Percentiles rank a stretch among this genome's conserved stretches.
Conservation (phyloP, 2,797 vertebrate genomes). For the Prunella strophiata region DNA sequence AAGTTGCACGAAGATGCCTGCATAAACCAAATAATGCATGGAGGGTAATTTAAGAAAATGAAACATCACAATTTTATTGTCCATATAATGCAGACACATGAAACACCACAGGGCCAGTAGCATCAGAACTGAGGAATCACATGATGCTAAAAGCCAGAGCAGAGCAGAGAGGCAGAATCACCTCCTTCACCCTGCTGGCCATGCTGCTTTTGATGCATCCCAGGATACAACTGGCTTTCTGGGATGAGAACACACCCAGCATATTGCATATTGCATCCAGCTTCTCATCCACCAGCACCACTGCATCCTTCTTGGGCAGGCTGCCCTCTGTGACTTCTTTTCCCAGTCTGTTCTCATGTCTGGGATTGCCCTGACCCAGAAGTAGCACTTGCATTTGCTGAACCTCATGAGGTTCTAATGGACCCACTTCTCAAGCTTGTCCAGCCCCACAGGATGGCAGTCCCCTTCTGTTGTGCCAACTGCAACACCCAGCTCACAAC, state of each 20-base stretch:
- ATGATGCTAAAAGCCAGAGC: background rate
- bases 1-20: background rate
- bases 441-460: background rate
- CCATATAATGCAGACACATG: background rate
- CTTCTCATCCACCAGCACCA: background rate
- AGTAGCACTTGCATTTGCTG: background rate
- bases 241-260: background rate
- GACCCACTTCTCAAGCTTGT: background rate
- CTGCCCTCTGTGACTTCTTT: background rate
- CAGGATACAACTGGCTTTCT: background rate
- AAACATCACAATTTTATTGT: background rate
- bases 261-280: no score
- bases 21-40: background rate
- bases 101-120: background rate
- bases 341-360: background rate
- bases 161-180: background rate
- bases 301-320: background rate
- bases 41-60: background rate
- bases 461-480: background rate
- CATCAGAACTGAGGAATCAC: background rate
- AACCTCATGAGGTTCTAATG: background rate
- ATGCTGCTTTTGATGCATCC: accelerated
- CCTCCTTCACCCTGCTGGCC: accelerated
- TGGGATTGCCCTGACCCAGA: background rate
- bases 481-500: background rate